phyloP scores from a whole-genome alignment of 2,797 vertebrate genomes.

The Mormyrops boulengeri region DNA sequence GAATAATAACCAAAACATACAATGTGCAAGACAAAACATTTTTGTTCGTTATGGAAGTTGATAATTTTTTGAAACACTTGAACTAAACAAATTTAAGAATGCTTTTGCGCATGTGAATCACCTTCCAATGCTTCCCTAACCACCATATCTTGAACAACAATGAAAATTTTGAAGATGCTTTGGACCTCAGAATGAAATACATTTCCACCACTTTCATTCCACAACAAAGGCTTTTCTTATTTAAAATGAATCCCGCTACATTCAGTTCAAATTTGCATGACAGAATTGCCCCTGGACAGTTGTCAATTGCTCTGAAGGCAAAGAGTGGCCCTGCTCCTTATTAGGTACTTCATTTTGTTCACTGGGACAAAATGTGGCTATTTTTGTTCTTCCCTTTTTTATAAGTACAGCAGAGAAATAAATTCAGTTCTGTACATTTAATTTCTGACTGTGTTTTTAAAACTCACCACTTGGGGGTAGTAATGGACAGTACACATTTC shows the following conservation, averaged over 20 bases:
- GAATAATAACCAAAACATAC: background rate
- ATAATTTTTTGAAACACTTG: background rate
- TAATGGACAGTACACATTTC: background rate
- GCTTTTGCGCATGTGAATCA: background rate
- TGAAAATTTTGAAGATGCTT: background rate
- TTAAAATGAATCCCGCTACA: background rate
- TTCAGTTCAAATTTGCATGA: background rate
- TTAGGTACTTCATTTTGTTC: background rate
- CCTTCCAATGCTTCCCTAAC: background rate
- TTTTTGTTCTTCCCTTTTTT: background rate
- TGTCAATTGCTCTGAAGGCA: background rate
- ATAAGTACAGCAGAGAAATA: background rate
- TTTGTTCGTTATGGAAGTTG: background rate
- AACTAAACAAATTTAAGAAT: background rate
- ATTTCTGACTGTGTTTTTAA: background rate
- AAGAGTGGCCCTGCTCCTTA: background rate
- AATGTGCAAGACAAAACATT: background rate
- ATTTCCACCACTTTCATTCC: background rate
- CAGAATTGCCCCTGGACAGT: background rate
- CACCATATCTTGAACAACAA: background rate
- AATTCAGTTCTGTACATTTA: background rate
- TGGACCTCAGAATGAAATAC: background rate
- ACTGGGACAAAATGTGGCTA: background rate
- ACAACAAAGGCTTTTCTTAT: background rate
- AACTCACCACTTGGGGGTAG: conserved; percentile 10